Percentiles rank a stretch among this genome's conserved stretches.
Conservation (phyloP, 92 coral and sea anemone genomes). For the Virgularia gustaviana region DNA sequence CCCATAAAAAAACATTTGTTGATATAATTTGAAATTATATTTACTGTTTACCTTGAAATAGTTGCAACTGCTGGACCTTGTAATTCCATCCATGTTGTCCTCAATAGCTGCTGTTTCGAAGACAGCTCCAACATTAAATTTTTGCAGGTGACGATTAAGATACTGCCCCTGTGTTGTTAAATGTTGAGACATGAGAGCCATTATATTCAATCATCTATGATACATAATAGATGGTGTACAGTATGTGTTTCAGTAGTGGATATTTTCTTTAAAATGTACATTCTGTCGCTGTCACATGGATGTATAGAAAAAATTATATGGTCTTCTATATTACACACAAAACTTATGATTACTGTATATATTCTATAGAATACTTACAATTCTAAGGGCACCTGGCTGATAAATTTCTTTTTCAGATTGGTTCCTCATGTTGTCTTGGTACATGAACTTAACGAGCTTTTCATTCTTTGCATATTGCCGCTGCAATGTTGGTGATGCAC, state of each 20-base stretch:
- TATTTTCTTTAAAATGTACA: too few species aligned
- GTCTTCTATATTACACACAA: too few species aligned
- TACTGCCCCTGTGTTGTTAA: slow-evolving; percentile 7
- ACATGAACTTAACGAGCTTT: slow-evolving; percentile 1
- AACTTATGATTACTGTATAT: not conserved
- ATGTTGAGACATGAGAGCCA: not conserved
- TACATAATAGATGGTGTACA: not conserved
- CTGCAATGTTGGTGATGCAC: slow-evolving; percentile 3
- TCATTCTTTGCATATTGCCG: not conserved
- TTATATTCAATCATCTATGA: not conserved
- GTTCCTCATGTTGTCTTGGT: not conserved
- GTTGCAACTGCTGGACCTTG: slow-evolving; percentile 5
- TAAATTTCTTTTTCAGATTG: not conserved
- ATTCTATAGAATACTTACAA: not conserved
- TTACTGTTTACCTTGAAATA: too few species aligned
- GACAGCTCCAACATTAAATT: slow-evolving; percentile 4
- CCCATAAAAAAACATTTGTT: too few species aligned
- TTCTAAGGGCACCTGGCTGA: slow-evolving; percentile 9
- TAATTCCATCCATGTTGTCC: slow-evolving; percentile 4
- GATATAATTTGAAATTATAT: too few species aligned
- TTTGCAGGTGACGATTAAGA: slow-evolving; percentile 1
- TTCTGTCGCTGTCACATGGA: too few species aligned
- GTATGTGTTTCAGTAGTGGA: not conserved
- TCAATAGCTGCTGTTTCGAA: slow-evolving; percentile 1
- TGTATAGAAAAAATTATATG: too few species aligned